These are phyloP conservation scores for Rattus rattus DNA, from an alignment of 2,113 vertebrate species.

Conservation along the genomic window DNA sequence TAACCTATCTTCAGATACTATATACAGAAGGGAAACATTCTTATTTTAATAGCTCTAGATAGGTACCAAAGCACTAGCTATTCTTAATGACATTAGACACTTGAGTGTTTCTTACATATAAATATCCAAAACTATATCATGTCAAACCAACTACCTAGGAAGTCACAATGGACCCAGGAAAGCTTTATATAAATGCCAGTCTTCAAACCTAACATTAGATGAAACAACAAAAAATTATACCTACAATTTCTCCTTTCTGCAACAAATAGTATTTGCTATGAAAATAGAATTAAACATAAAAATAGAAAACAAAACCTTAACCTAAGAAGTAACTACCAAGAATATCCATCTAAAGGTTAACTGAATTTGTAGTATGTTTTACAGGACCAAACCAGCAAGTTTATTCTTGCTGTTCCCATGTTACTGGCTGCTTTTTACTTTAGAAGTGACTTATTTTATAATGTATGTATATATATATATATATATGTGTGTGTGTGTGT, in stretches of 20 bases:
- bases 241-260: slow-evolving; percentile 6
- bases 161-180: background rate
- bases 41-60: slow-evolving; percentile 9
- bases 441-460: background rate
- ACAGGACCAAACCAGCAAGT: background rate
- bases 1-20: slow-evolving; percentile 70
- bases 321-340: slow-evolving; percentile 16
- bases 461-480: background rate
- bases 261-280: background rate
- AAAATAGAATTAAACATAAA: slow-evolving; percentile 52
- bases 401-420: background rate
- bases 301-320: background rate
- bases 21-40: slow-evolving; percentile 66
- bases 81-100: background rate
- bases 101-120: background rate
- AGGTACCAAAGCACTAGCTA: background rate
- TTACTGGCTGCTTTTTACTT: background rate
- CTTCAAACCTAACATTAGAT: slow-evolving; percentile 36
- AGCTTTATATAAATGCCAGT: slow-evolving; percentile 32
- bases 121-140: slow-evolving; percentile 18
- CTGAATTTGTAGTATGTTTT: background rate
- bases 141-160: background rate
- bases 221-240: slow-evolving; percentile 1
- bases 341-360: background rate
- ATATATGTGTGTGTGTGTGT: background rate